A percentile compares a stretch with the other conserved stretches of the same genome.
Evolutionary conservation across 2,797 vertebrate species (phyloP).

Genomic region (Cynopterus sphinx): DNA sequence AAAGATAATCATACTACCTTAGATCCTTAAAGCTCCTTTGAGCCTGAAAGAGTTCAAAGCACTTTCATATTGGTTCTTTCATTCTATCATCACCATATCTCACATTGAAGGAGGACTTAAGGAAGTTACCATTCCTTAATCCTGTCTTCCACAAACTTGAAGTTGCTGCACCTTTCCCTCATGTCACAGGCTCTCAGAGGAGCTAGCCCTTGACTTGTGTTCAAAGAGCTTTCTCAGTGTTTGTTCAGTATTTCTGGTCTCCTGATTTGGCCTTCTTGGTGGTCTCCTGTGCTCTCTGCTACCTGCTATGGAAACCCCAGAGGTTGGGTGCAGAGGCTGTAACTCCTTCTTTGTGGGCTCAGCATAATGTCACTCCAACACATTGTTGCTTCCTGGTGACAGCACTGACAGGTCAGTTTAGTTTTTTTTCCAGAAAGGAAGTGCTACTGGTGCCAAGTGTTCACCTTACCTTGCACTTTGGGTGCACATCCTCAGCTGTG

Average conservation of each 20-base stretch:
- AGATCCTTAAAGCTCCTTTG: slow-evolving; percentile 69
- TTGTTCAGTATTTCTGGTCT: not conserved
- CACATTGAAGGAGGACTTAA: not conserved
- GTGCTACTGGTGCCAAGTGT: not conserved
- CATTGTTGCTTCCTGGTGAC: not conserved
- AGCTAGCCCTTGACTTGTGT: not conserved
- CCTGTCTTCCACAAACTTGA: not conserved
- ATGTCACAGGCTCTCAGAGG: not conserved
- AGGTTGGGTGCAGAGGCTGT: fast-evolving
- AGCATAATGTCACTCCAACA: not conserved
- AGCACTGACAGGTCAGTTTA: no score
- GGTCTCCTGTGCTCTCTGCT: not conserved
- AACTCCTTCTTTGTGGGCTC: not conserved
- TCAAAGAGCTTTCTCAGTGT: not conserved
- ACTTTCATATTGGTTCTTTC: slow-evolving; percentile 32
- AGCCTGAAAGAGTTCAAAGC: slow-evolving; percentile 66
- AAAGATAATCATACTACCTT: slow-evolving; percentile 64
- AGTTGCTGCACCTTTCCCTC: not conserved
- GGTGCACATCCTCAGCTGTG: not conserved
- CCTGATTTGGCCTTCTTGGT: not conserved
- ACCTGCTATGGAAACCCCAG: not conserved
- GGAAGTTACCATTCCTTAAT: slow-evolving; percentile 9
- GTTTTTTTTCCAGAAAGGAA: not conserved
- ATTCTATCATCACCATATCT: slow-evolving; percentile 21
- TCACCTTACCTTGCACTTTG: not conserved